Base-by-base conservation (phyloP, 2,113 vertebrate species). In the Petrocephalus microphthalmus region DNA sequence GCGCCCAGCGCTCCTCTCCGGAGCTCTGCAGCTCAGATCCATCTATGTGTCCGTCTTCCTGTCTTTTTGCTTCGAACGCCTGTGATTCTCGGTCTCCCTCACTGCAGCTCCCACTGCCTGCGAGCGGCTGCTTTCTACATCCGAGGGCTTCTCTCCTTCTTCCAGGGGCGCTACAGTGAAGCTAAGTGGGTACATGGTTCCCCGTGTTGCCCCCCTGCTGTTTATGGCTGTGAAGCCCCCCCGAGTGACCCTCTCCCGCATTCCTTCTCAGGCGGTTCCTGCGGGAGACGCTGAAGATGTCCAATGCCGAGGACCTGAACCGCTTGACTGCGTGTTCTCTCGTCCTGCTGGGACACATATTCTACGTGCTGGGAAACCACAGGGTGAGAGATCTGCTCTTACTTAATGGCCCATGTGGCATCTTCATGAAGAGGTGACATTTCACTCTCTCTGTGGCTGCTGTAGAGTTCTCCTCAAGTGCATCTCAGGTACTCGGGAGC, bases 201-300 rank as follows among this genome's bases (percentile, higher is more conserved):
- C 45, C 13, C 1, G 19, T 17, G 33, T 47, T 22, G 11, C 8
- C 7, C 33, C 25, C 54, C 17, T n/a, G 11, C 84, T 45, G 29
- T 19, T 86, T 20, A 2, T 42, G 85, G 17, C 19, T 6, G 33
- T n/a, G 17, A 33, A 8, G 5, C 5, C 56, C 53, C 7, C 54
- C 13, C 15, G 33, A 53, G 17, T 56, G 13, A 53, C 25, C 10
- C 49, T 78, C 49, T 20, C 17, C 71, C 10, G 37, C 51, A 45
- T 33, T 53, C 86, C 86, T 82, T 25, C 15, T 0, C 84, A 99
- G 98, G 88, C 94, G 98, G 2, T 99, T 99, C 90, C 89, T 99
- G 22, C 95, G 98, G 52, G 98, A 99, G 93, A 99, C 98, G 0
- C 94, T 99, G 92, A 99, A 99, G 94, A 99, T 99, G 98, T 99